phyloP scores from a whole-genome alignment of 2,113 vertebrate species.

The Alouatta palliata region DNA sequence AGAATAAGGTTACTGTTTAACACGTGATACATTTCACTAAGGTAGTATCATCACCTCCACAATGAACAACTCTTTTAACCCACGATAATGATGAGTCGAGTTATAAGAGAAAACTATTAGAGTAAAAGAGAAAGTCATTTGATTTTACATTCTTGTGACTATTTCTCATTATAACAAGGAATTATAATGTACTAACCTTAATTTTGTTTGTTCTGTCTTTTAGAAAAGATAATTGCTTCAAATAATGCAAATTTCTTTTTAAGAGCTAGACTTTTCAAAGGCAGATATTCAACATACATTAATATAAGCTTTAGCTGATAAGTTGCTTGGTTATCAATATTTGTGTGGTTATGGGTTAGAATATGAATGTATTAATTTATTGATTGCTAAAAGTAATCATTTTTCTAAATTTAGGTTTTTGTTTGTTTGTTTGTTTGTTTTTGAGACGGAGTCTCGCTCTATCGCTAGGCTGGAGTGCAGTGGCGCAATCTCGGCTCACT shows the following conservation, averaged over 20 bases:
- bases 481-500: too few relatives aligned
- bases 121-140: conserved; percentile 9
- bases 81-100: neutral
- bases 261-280: neutral
- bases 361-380: neutral
- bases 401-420: conserved; percentile 11
- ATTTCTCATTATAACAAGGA: neutral
- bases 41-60: neutral
- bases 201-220: neutral
- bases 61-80: neutral
- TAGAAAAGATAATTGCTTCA: neutral
- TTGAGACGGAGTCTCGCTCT: too few relatives aligned
- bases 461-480: too few relatives aligned
- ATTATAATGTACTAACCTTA: neutral
- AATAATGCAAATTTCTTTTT: neutral
- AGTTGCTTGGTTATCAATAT: neutral
- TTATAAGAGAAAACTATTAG: neutral
- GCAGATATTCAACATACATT: neutral
- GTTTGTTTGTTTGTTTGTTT: too few relatives aligned
- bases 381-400: conserved; percentile 21
- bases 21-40: neutral
- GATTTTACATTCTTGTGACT: neutral
- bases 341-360: neutral
- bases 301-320: neutral
- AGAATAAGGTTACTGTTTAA: neutral